phyloP scores from a whole-genome alignment of 2,113 vertebrate genomes.

The Capra hircus region DNA sequence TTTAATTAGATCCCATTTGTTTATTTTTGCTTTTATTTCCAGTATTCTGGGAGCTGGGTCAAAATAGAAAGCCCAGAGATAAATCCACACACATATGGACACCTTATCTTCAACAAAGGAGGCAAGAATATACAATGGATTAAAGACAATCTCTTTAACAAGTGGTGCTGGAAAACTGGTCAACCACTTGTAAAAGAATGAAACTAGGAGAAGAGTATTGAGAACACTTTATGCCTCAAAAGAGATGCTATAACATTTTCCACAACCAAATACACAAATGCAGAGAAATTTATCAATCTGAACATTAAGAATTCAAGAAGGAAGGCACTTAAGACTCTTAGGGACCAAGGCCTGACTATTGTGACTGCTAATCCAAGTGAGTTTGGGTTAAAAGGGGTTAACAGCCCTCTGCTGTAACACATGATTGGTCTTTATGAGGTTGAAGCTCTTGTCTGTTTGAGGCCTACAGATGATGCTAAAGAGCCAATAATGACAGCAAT shows the following conservation, averaged over 20 bases:
- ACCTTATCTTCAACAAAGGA: no score
- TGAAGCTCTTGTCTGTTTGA: constrained; percentile 93
- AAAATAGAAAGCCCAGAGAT: no score
- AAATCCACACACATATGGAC: no score
- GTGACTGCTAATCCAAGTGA: constrained; percentile 61
- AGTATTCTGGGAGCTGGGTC: no score
- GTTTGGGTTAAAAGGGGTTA: constrained; percentile 86
- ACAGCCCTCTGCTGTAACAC: constrained; percentile 89
- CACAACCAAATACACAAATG: background rate
- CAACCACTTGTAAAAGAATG: no score
- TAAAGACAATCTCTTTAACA: no score
- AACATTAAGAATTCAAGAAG: background rate
- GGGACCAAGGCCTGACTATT: constrained; percentile 32
- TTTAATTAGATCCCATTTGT: no score
- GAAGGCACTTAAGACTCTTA: rapidly evolving
- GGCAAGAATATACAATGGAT: no score
- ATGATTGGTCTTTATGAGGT: constrained; percentile 97
- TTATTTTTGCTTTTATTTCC: no score
- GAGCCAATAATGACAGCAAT: constrained; percentile 99
- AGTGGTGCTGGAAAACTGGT: no score
- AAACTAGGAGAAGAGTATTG: background rate
- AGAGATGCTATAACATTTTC: background rate
- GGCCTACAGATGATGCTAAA: constrained; percentile 95
- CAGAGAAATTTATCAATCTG: background rate
- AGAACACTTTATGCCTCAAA: background rate